These are phyloP conservation scores for Neria commutata DNA, from an alignment of 2,888 invertebrate genomes.

Conservation along the genomic window DNA sequence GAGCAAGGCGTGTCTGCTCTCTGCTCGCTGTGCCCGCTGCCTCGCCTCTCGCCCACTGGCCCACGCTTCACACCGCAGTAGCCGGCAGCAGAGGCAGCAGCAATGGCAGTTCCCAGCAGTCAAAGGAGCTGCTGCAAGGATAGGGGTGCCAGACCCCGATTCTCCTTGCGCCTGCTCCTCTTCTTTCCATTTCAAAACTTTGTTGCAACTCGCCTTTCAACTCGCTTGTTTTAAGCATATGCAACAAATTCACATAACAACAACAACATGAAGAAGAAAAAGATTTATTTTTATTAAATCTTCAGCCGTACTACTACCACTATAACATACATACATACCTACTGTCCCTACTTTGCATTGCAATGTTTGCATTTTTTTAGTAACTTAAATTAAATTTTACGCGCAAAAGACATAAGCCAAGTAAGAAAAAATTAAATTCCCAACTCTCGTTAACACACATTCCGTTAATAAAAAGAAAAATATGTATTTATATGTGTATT, in stretches of 20 bases:
- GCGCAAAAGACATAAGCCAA: conserved; percentile 15
- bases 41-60: not conserved
- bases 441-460: conserved; percentile 28
- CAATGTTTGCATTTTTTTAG: not conserved
- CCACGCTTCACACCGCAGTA: conserved; percentile 5
- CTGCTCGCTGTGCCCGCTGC: not conserved
- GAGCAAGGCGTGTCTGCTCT: conserved; percentile 62
- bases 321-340: conserved; percentile 17
- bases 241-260: conserved; percentile 13
- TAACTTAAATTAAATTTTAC: conserved; percentile 8
- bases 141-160: no score
- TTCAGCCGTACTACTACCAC: not conserved
- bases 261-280: not conserved
- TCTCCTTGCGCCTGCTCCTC: not conserved
- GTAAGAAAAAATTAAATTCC: conserved; percentile 18
- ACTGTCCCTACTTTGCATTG: not conserved
- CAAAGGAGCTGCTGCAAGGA: no score
- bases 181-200: not conserved
- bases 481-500: conserved; percentile 24
- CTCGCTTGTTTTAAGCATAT: not conserved
- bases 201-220: not conserved
- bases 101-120: no score
- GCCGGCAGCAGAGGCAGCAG: conserved; percentile 12
- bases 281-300: conserved; percentile 28
- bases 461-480: conserved; percentile 28